Evolutionary conservation across 2,888 invertebrate species (phyloP).

Genomic region (Perizoma flavofasciatum): DNA sequence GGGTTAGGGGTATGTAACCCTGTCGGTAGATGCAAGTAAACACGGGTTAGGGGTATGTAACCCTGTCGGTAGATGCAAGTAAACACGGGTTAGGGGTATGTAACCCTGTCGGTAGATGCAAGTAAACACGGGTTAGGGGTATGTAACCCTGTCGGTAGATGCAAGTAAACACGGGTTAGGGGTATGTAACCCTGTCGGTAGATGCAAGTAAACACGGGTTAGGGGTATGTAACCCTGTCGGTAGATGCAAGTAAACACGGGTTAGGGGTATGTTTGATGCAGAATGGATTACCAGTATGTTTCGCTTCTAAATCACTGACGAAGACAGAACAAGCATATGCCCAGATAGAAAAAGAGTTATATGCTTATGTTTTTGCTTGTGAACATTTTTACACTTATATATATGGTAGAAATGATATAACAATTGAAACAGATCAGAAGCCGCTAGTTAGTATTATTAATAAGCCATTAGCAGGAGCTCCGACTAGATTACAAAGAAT

Average conservation of each 20-base stretch:
- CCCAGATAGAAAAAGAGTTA: conserved; percentile 38
- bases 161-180: no score
- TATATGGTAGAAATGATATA: conserved; percentile 16
- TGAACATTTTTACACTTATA: conserved; percentile 22
- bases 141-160: no score
- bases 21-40: no score
- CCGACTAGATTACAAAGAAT: conserved; percentile 34
- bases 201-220: no score
- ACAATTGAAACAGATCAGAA: conserved; percentile 33
- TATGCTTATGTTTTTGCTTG: conserved; percentile 30
- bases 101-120: no score
- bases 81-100: no score
- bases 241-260: conserved; percentile 31
- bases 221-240: no score
- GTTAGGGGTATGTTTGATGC: conserved; percentile 36
- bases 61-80: no score
- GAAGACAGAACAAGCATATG: conserved; percentile 32
- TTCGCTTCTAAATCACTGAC: conserved; percentile 36
- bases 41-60: no score
- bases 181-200: no score
- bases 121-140: no score
- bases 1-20: no score
- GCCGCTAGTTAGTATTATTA: conserved; percentile 24
- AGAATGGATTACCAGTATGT: conserved; percentile 33
- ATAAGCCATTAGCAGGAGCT: conserved; percentile 30